phyloP scores from a whole-genome alignment of 37 sponge, comb jelly and placozoan species.

The Geodia barretti region DNA sequence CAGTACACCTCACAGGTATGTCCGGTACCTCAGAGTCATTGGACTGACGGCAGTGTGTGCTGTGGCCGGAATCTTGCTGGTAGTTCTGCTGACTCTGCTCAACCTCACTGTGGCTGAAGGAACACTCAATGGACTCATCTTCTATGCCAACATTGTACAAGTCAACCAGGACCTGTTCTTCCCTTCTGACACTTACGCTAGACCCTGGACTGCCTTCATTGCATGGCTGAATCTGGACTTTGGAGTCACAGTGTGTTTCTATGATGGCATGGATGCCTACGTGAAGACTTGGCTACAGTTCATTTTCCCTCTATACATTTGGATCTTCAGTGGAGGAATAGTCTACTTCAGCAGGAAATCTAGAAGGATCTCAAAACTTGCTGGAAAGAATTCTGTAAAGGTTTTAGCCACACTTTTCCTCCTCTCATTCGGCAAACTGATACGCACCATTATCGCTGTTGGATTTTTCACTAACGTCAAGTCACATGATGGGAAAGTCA shows the following conservation, averaged over 20 bases:
- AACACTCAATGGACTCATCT: slow-evolving; percentile 34
- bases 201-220: neutral
- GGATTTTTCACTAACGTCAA: neutral
- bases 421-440: slow-evolving; percentile 34
- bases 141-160: slow-evolving; percentile 35
- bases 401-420: slow-evolving; percentile 44
- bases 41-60: slow-evolving; percentile 12
- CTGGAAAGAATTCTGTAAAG: slow-evolving; percentile 27
- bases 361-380: neutral
- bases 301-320: slow-evolving; percentile 43
- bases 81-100: slow-evolving; percentile 8
- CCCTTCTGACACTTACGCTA: neutral
- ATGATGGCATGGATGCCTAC: slow-evolving; percentile 38
- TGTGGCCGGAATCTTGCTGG: slow-evolving; percentile 26
- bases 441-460: slow-evolving; percentile 17
- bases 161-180: slow-evolving; percentile 7
- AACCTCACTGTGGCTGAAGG: slow-evolving; percentile 31
- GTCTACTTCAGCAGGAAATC: slow-evolving; percentile 21
- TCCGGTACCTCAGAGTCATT: neutral
- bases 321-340: slow-evolving; percentile 15
- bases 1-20: neutral
- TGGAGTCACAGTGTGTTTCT: slow-evolving; percentile 44
- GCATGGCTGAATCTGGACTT: slow-evolving; percentile 55
- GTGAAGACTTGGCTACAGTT: slow-evolving; percentile 49
- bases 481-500: neutral